These are phyloP conservation scores for Phrynosoma blainvillii DNA, from an alignment of 2,113 vertebrate species.

Conservation along the genomic window DNA sequence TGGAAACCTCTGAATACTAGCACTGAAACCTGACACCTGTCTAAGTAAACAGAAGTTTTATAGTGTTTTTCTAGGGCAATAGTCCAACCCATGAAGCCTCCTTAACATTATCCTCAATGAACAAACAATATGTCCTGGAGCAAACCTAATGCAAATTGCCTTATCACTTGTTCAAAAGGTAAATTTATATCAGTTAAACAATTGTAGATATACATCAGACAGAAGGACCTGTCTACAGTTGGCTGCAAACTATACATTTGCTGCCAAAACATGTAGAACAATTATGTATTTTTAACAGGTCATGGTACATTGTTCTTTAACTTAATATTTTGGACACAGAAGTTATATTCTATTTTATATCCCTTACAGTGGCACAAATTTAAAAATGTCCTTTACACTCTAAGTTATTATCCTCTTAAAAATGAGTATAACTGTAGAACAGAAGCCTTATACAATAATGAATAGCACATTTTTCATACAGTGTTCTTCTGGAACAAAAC, in stretches of 20 bases:
- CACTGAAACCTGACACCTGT: background rate
- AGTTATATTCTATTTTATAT: constrained; percentile 10
- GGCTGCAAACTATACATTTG: background rate
- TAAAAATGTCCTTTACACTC: constrained; percentile 5
- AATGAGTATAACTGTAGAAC: constrained; percentile 23
- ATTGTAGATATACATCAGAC: too few relatives aligned
- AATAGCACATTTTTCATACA: background rate
- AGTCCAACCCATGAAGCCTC: background rate
- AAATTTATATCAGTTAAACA: background rate
- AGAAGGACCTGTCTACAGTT: background rate
- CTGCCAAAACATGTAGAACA: background rate
- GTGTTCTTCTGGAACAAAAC: background rate
- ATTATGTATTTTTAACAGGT: constrained; percentile 16
- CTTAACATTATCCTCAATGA: too few relatives aligned
- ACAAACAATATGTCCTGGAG: background rate
- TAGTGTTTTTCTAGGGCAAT: background rate
- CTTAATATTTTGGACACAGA: constrained; percentile 1
- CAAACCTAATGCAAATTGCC: constrained; percentile 15
- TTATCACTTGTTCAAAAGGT: constrained; percentile 6
- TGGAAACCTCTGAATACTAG: background rate
- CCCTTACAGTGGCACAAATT: background rate
- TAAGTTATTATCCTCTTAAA: constrained; percentile 14
- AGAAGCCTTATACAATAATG: constrained; percentile 10
- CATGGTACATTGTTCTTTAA: background rate
- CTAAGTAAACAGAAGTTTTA: too few relatives aligned